phyloP scores from a whole-genome alignment of 2,113 vertebrate species.

The Deroptyus accipitrinus region DNA sequence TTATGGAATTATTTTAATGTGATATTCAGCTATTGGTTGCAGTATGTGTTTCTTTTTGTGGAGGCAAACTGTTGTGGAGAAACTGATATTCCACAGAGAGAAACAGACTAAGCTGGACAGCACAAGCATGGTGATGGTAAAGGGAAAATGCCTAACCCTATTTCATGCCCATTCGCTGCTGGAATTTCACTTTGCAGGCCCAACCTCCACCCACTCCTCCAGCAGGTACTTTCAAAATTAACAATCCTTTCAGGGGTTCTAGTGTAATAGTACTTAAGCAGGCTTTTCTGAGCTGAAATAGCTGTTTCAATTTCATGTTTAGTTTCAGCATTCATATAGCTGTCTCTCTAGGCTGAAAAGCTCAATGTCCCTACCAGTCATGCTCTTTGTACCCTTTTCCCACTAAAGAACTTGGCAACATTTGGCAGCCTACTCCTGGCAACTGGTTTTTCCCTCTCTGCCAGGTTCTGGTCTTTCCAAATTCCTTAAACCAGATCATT shows the following conservation, averaged over 20 bases:
- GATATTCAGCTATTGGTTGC: background rate
- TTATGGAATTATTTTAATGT: background rate
- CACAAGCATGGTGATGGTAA: background rate
- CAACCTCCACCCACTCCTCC: background rate
- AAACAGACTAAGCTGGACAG: background rate
- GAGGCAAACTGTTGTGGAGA: background rate
- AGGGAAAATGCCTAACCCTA: background rate
- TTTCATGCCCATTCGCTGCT: constrained; percentile 18
- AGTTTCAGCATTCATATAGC: background rate
- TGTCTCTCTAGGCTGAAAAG: constrained; percentile 24
- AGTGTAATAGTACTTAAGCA: background rate
- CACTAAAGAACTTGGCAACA: background rate
- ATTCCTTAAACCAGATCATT: background rate
- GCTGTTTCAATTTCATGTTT: constrained; percentile 21
- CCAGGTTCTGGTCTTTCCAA: background rate
- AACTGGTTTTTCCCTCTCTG: background rate
- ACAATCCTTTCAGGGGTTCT: background rate
- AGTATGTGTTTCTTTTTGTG: background rate
- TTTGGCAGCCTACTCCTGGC: background rate
- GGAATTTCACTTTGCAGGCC: constrained; percentile 8
- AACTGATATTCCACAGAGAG: background rate
- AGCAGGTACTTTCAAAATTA: constrained; percentile 15
- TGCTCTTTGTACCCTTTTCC: background rate
- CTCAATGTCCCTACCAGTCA: constrained; percentile 13
- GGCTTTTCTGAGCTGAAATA: constrained; percentile 25